Conservation (phyloP, 2,113 vertebrate genomes). For the Chitala chitala region DNA sequence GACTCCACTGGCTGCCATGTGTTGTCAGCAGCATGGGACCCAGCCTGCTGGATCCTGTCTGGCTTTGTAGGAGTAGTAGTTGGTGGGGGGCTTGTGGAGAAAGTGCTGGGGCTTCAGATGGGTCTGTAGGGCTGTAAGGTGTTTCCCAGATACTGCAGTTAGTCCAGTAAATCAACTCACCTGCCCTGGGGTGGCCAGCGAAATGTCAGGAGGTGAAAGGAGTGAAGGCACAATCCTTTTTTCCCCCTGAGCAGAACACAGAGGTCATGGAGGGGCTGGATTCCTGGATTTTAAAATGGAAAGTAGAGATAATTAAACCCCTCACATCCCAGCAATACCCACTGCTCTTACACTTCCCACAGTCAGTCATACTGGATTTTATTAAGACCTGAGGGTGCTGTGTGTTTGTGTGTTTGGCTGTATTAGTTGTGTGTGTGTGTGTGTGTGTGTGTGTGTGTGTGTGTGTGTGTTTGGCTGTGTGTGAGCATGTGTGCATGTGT, state of each 20-base stretch:
- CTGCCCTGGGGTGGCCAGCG: not conserved
- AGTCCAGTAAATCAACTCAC: not conserved
- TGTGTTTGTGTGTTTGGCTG: not conserved
- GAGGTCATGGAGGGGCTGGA: not conserved
- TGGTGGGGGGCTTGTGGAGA: not conserved
- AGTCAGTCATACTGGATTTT: not conserved
- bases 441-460: no score
- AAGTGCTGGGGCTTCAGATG: not conserved
- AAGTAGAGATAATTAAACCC: not conserved
- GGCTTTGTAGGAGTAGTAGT: not conserved
- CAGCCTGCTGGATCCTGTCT: not conserved
- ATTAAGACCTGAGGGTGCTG: not conserved
- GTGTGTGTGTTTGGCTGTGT: not conserved
- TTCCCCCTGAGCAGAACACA: not conserved
- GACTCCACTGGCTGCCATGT: no score
- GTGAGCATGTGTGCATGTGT: not conserved
- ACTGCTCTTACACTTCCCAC: not conserved
- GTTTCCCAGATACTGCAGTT: not conserved
- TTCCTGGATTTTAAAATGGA: not conserved
- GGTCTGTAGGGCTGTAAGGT: not conserved
- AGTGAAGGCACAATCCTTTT: not conserved
- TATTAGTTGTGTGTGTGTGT: not conserved
- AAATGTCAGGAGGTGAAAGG: not conserved
- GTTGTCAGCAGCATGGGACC: not conserved
- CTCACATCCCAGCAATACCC: not conserved